Evolutionary conservation across 2,113 vertebrate genomes (phyloP), one percentile per base, ranked within the genome.

Genomic region (Tragelaphus scriptus): DNA sequence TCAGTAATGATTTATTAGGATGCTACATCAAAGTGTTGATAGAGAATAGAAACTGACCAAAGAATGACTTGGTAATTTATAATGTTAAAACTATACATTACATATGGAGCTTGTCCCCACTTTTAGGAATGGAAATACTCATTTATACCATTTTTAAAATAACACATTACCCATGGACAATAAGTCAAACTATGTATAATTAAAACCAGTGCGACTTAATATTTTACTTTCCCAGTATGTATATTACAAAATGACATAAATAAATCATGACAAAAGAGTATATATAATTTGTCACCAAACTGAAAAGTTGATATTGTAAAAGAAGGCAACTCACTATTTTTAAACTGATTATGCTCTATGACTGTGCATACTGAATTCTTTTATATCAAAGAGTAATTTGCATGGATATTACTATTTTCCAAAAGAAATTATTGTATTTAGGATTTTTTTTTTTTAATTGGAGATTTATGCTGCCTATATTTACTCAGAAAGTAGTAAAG

Each of bases 1-100:
- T n/a, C 3, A 56, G 17, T 68, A 21, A 28, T 97, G 75, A 97
- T 96, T 44, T 44, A 85, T 96, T 94, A 94, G 9, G 59, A 56
- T 95, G 26, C 26, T 89, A 65, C 23, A 88, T 68, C 47, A 32
- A 51, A 61, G 87, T 97, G 75, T 32, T 85, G 95, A 93, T 12
- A 25, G 17, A 25, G 21, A 94, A 90, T n/a, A 84, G 56, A 97
- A 93, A 90, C 25, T 3, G 56, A 68, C 81, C 61, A 16, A 32
- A 95, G 21, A 96, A 96, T 81, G 1, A 0, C 55, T 97, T 95
- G 51, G 71, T 2, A 40, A 97, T 82, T 94, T 97, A 53, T 1
- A 58, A 87, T 92, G 92, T 84, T 13, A 56, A 91, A 85, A 77
- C 44, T 86, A 17, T 40, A 51, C 14, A 59, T 58, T 95, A 15